Evolutionary conservation across 35 echinoderm and acorn worm species (phyloP).

Genomic region (Apostichopus parvimensis): DNA sequence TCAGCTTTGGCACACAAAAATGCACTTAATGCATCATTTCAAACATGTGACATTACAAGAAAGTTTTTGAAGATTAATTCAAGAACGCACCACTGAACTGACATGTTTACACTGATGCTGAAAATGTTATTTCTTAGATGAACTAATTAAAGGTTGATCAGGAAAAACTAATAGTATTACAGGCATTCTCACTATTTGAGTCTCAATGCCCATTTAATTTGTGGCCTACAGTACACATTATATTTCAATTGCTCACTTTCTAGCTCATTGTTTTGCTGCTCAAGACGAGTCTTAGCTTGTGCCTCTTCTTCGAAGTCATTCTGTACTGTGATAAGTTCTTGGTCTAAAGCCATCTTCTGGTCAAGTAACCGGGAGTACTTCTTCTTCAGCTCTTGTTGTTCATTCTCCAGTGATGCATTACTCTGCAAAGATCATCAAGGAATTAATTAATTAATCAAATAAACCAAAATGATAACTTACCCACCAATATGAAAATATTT

Average conservation of each 20-base stretch:
- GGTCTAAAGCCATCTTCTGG: conserved; percentile 75
- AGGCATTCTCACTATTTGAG: no score
- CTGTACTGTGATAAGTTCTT: conserved; percentile 86
- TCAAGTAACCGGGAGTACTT: conserved; percentile 83
- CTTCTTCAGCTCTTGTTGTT: conserved; percentile 73
- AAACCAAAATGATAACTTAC: no score
- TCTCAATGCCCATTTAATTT: no score
- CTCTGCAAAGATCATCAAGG: conserved; percentile 49
- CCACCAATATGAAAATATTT: no score
- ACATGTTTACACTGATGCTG: no score
- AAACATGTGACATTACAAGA: neutral
- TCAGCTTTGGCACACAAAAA: neutral
- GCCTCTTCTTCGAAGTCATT: conserved; percentile 78
- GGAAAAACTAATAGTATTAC: no score
- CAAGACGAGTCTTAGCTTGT: conserved; percentile 28
- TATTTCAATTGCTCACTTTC: conserved; percentile 64
- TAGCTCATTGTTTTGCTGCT: conserved; percentile 80
- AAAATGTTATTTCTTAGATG: no score
- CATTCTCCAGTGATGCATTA: conserved; percentile 76
- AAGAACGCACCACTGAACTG: no score
- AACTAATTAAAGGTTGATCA: no score
- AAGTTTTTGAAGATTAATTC: no score
- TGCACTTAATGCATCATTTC: neutral
- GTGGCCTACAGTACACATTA: neutral
- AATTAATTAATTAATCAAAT: no score